Conservation (phyloP, 2,888 invertebrate genomes). For the Cinara cedri region DNA sequence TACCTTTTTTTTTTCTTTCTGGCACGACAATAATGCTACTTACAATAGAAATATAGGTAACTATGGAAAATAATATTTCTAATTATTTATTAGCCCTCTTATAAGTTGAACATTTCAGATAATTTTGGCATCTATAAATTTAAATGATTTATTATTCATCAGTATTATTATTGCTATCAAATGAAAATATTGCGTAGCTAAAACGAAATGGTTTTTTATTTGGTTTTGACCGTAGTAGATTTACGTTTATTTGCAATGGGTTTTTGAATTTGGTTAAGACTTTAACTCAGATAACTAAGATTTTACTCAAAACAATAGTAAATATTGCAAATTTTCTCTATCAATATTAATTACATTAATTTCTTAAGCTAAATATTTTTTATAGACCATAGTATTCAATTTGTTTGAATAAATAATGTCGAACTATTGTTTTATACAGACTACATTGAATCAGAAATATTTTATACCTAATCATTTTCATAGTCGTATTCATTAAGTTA, state of each 20-base stretch:
- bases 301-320: neutral
- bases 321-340: slow-evolving; percentile 7
- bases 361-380: too few species aligned
- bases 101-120: neutral
- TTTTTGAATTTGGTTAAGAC: slow-evolving; percentile 9
- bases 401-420: neutral
- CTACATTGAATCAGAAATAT: too few species aligned
- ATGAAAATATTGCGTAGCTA: neutral
- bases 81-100: neutral
- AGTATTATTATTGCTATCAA: neutral
- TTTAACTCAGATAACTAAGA: neutral
- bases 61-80: neutral
- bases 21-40: neutral
- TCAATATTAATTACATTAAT: slow-evolving; percentile 17
- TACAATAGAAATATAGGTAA: neutral
- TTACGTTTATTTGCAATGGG: slow-evolving; percentile 6
- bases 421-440: too few species aligned
- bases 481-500: too few species aligned
- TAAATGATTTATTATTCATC: neutral
- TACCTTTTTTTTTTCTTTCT: neutral
- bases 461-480: too few species aligned
- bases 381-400: slow-evolving; percentile 26
- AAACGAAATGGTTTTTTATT: neutral
- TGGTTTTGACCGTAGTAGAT: slow-evolving; percentile 3
- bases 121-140: neutral